Base-by-base conservation (phyloP, 2,888 invertebrate genomes). In the Plusia festucae region DNA sequence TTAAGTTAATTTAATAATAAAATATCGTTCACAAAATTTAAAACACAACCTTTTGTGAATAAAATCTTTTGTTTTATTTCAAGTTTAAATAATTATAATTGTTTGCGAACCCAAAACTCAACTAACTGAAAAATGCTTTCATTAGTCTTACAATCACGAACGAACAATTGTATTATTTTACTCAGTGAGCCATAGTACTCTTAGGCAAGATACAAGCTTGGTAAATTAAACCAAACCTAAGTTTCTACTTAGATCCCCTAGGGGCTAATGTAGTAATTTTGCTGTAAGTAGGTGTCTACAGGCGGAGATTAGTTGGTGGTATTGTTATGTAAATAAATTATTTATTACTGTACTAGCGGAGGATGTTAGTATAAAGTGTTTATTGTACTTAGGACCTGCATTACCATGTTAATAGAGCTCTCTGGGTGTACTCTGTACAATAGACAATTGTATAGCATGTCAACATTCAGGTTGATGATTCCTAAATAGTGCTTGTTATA, bases 291-390 rank as follows among this genome's bases (percentile, higher is more conserved):
- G 85, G 83, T 86, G 88, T 82, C 85, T 84, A 89, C 87, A 84
- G 78, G 75, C 82, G 72, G 78, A 86, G 86, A 90, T 89, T 86
- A 88, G 83, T 82, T 66, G 70, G 65, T 70, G 75, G 82, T 82
- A 90, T 89, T 91, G 90, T 91, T 88, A 90, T 91, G 91, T 78
- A 87, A 91, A 91, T 90, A 79, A 81, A 78, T 84, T 77, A 86
- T 86, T 83, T 82, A 86, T 77, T 73, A 55, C 72, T 60, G 2
- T 0, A 30, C 32, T 44, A 75, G 75, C 73, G 76, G 81, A 68
- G 73, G 76, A 46, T 58, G 61, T 59, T 64, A 20, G 40, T 44
- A 44, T 68, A 63, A 56, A 30, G 69, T 49, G 46, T 53, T 64
- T 40, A 66, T 27, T 57, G 60, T 32, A 53, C 63, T 68, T 30